Evolutionary conservation across 2,797 vertebrate species (phyloP).

Genomic region (Phalanger gymnotis): DNA sequence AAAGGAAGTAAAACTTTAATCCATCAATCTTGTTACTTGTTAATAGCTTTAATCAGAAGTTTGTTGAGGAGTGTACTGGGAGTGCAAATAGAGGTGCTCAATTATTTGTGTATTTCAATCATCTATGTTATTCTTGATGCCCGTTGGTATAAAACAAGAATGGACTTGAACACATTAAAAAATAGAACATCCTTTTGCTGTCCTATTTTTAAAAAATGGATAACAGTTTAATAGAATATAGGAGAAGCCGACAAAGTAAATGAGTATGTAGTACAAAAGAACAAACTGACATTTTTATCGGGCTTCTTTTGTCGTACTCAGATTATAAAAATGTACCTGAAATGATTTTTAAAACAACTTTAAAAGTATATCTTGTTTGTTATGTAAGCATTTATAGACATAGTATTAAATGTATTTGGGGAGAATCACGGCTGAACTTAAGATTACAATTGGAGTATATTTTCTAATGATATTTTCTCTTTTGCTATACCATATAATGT

Average conservation of each 20-base stretch:
- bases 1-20: not conserved
- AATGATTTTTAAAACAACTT: slow-evolving; percentile 27
- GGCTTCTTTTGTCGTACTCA: slow-evolving; percentile 4
- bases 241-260: slow-evolving; percentile 44
- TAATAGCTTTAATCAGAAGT: slow-evolving; percentile 23
- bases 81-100: slow-evolving; percentile 2
- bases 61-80: not conserved
- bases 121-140: slow-evolving; percentile 3
- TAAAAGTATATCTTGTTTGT: slow-evolving; percentile 11
- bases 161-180: slow-evolving; percentile 27
- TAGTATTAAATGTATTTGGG: slow-evolving; percentile 15
- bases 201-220: slow-evolving; percentile 41
- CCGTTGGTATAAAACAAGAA: slow-evolving; percentile 24
- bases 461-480: slow-evolving; percentile 1
- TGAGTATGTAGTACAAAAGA: slow-evolving; percentile 17
- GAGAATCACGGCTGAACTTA: not conserved
- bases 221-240: slow-evolving; percentile 27
- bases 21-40: not conserved
- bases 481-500: slow-evolving; percentile 11
- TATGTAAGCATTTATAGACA: slow-evolving; percentile 42
- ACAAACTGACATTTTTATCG: slow-evolving; percentile 47
- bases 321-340: slow-evolving; percentile 31
- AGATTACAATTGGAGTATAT: slow-evolving; percentile 3
- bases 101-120: slow-evolving; percentile 11
- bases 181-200: slow-evolving; percentile 23